A percentile compares a stretch with the other conserved stretches of the same genome.
Evolutionary conservation across 1,140 invertebrate species (phyloP).

Genomic region (Pollicipes pollicipes): DNA sequence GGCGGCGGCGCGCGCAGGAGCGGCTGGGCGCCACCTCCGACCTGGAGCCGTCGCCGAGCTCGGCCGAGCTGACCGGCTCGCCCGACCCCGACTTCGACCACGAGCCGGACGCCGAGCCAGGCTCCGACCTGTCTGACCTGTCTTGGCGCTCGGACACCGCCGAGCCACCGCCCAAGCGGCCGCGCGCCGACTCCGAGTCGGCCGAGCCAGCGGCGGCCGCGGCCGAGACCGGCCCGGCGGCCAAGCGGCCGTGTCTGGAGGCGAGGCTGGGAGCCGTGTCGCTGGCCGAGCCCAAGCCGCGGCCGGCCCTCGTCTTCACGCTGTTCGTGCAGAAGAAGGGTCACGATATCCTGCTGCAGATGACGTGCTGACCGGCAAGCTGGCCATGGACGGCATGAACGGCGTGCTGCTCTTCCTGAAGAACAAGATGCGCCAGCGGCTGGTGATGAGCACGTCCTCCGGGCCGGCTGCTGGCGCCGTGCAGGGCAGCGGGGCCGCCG

Average conservation of each 20-base stretch:
- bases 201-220: not conserved
- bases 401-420: not conserved
- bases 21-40: not conserved
- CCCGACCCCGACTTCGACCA: not conserved
- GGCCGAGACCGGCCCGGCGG: too few relatives aligned
- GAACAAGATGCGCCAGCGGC: not conserved
- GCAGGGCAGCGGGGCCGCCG: too few relatives aligned
- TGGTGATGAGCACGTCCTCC: not conserved
- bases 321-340: not conserved
- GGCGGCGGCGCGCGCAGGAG: not conserved
- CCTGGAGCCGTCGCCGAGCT: not conserved
- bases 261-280: not conserved
- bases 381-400: not conserved
- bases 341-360: not conserved
- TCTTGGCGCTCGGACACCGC: not conserved
- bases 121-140: not conserved
- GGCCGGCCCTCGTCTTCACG: not conserved
- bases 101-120: not conserved
- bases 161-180: not conserved
- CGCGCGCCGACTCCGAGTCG: not conserved
- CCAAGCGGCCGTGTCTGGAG: not conserved
- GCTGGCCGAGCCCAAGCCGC: not conserved
- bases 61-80: not conserved
- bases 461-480: too few relatives aligned
- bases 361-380: not conserved